These are phyloP conservation scores for Cerastis leucographa DNA, from an alignment of 2,888 invertebrate genomes.

Conservation along the genomic window DNA sequence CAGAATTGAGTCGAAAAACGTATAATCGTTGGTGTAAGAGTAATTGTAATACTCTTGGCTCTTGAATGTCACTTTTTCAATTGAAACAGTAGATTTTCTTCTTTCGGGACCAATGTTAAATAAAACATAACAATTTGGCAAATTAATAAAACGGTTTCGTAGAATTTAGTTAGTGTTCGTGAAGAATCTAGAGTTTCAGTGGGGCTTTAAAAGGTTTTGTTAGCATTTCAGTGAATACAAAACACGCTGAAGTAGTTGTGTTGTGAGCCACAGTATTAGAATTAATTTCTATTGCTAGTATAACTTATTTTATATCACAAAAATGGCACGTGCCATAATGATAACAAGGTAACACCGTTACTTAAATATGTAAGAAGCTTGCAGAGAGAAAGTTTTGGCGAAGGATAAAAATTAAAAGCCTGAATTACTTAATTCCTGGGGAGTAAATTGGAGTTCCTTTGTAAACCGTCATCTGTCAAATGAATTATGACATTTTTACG, in stretches of 20 bases:
- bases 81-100: conserved; percentile 75
- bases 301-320: conserved; percentile 23
- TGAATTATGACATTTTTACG: conserved; percentile 80
- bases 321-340: conserved; percentile 27
- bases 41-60: conserved; percentile 36
- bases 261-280: conserved; percentile 20
- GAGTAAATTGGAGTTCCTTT: conserved; percentile 77
- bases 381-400: conserved; percentile 67
- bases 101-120: conserved; percentile 76
- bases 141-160: conserved; percentile 80
- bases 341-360: conserved; percentile 47
- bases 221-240: conserved; percentile 49
- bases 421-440: conserved; percentile 76
- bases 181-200: conserved; percentile 62
- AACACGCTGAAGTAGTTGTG: conserved; percentile 55
- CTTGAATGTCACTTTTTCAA: conserved; percentile 51
- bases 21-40: conserved; percentile 33
- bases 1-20: conserved; percentile 23
- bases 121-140: conserved; percentile 82
- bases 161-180: conserved; percentile 71
- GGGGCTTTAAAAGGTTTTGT: conserved; percentile 65
- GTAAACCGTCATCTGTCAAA: conserved; percentile 81
- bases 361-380: conserved; percentile 66
- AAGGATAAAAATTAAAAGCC: conserved; percentile 75
- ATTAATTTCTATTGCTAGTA: conserved; percentile 23